Conservation (phyloP, 2,888 invertebrate species). For the Dyspetes luteomarginatus region DNA sequence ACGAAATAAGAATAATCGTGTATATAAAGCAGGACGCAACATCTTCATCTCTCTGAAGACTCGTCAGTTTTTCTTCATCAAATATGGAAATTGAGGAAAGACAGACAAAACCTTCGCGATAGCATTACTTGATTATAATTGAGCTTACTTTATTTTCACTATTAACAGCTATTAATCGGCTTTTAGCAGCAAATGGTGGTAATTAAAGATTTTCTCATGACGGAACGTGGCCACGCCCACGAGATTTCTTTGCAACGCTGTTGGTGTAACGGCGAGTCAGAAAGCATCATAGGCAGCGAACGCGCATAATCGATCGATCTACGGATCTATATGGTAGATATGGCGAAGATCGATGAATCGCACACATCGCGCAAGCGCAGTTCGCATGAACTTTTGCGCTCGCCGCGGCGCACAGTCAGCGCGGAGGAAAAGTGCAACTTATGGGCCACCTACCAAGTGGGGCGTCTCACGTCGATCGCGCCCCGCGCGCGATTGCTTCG, state of each 20-base stretch:
- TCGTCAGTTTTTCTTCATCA: too few relatives aligned
- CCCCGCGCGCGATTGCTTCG: conserved; percentile 47
- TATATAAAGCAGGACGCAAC: too few relatives aligned
- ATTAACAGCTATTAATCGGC: conserved; percentile 34
- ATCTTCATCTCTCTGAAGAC: conserved; percentile 15
- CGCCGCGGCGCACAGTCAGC: neutral
- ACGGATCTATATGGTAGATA: conserved; percentile 30
- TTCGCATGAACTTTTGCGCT: conserved; percentile 34
- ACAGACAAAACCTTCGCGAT: neutral
- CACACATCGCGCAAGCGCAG: conserved; percentile 23
- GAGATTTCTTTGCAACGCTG: neutral
- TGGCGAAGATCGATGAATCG: conserved; percentile 50
- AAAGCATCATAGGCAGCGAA: neutral
- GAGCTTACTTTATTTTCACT: conserved; percentile 10
- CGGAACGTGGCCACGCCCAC: conserved; percentile 44
- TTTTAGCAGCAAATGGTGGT: conserved; percentile 17
- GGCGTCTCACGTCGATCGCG: conserved; percentile 43
- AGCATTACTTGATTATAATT: neutral
- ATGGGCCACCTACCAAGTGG: conserved; percentile 52
- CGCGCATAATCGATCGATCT: conserved; percentile 55
- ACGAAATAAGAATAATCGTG: too few relatives aligned
- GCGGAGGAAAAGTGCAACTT: conserved; percentile 2
- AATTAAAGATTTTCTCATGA: conserved; percentile 57
- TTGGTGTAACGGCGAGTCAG: neutral
- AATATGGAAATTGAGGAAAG: neutral